Base-by-base conservation (phyloP, 2,888 invertebrate genomes). In the Amphipoea oculea region DNA sequence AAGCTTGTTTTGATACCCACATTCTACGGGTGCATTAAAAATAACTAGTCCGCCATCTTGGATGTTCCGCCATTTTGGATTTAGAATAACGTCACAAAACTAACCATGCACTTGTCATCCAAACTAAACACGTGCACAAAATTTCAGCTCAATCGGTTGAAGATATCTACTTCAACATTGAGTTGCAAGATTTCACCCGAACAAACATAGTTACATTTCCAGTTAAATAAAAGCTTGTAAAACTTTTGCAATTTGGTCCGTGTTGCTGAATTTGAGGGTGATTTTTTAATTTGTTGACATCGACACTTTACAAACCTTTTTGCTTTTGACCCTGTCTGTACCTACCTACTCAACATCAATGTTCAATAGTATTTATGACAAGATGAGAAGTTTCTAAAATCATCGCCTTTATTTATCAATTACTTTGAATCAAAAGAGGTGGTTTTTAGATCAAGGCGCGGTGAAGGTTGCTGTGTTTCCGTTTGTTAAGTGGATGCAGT, bases 361-460 rank as follows among this genome's bases (percentile, higher is more conserved):
- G 70, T 77, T 87, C 76, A 79, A 82, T 79, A 82, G 63, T 81
- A 82, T 84, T 87, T 86, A 88, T 51, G 83, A 83, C 73, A 76
- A 72, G 63, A 70, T 4, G 65, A 80, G 63, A 78, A 62, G 60
- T 76, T 68, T 88, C 80, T 82, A 81, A 81, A 84, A 82, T 80
- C 75, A 79, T 76, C 73, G 29, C 17, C 2, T 73, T 70, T 85
- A 82, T 80, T 77, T 79, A 81, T 78, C 66, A 79, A 74, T 83
- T 85, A 72, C 68, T 78, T 75, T 62, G 42, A 65, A 73, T 71
- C 73, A 72, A 72, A 83, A 42, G 63, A 66, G 42, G 45, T 82
- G 78, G 23, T 63, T 84, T 84, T 60, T 82, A 86, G 84, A 75
- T 86, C 86, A 82, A 82, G 84, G 72, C n/a, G n/a, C 65, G 60